Percentiles rank a stretch among this genome's conserved stretches.
Evolutionary conservation across 2,888 invertebrate species (phyloP).

Genomic region (Unio delphinus): DNA sequence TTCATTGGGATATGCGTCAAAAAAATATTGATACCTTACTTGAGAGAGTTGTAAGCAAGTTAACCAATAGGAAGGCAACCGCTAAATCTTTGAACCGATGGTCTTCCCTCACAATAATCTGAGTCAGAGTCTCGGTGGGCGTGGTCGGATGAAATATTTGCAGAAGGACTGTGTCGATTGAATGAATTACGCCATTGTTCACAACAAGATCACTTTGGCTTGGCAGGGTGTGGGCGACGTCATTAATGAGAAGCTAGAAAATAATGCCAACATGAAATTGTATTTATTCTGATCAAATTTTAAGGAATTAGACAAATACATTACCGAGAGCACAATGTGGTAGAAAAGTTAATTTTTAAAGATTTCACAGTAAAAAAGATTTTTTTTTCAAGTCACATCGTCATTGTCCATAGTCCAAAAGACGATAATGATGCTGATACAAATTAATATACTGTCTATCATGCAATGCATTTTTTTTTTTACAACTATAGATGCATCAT

Average conservation of each 20-base stretch:
- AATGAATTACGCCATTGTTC: slow-evolving; percentile 46
- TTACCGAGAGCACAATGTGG: too few relatives aligned
- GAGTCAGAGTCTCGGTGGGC: not conserved
- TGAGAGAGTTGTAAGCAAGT: slow-evolving; percentile 9
- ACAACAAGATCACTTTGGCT: slow-evolving; percentile 25
- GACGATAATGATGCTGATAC: too few relatives aligned
- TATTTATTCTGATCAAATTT: too few relatives aligned
- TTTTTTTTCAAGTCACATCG: too few relatives aligned
- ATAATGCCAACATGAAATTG: too few relatives aligned
- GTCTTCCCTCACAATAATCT: slow-evolving; percentile 9
- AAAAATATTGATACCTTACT: slow-evolving; percentile 16
- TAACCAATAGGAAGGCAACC: slow-evolving; percentile 16
- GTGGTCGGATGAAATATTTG: slow-evolving; percentile 14
- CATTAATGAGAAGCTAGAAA: not conserved
- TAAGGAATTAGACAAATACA: too few relatives aligned
- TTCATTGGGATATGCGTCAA: not conserved
- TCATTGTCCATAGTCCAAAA: too few relatives aligned
- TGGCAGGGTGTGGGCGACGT: slow-evolving; percentile 3
- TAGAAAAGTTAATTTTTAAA: too few relatives aligned
- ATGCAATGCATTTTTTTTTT: too few relatives aligned
- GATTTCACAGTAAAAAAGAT: too few relatives aligned
- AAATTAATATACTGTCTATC: too few relatives aligned
- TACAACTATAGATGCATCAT: too few relatives aligned
- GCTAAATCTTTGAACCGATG: slow-evolving; percentile 18
- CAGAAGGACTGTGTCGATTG: slow-evolving; percentile 32